Evolutionary conservation across 2,113 vertebrate species (phyloP).

Genomic region (Centropus unirufus): DNA sequence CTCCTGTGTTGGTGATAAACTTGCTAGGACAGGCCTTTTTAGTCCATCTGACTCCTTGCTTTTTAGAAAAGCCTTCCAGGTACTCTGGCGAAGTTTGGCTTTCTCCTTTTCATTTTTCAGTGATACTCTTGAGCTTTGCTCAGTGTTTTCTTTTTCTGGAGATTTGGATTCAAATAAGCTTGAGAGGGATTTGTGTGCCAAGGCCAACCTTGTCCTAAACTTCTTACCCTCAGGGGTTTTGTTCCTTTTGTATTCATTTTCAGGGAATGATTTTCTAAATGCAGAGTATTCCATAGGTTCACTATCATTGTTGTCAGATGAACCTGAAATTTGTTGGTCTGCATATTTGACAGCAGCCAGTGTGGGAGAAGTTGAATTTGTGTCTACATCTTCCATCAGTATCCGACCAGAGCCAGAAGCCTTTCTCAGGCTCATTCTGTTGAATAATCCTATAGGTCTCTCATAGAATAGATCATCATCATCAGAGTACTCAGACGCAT

Average conservation of each 20-base stretch:
- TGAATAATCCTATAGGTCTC: slow-evolving; percentile 61
- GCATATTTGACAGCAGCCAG: background rate
- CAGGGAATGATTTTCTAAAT: slow-evolving; percentile 28
- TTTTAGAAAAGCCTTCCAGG: slow-evolving; percentile 79
- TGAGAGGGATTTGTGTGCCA: slow-evolving; percentile 85
- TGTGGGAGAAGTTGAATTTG: background rate
- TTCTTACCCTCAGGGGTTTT: slow-evolving; percentile 80
- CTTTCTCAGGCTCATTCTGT: slow-evolving; percentile 64
- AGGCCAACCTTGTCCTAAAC: slow-evolving; percentile 79
- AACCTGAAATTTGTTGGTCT: background rate
- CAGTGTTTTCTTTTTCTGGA: slow-evolving; percentile 76
- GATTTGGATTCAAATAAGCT: slow-evolving; percentile 84
- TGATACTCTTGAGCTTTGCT: slow-evolving; percentile 37
- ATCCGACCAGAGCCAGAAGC: slow-evolving; percentile 33
- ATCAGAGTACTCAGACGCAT: slow-evolving; percentile 68
- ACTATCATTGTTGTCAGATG: background rate
- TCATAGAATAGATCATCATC: slow-evolving; percentile 78
- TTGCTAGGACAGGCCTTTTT: slow-evolving; percentile 50
- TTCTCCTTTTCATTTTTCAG: slow-evolving; percentile 71
- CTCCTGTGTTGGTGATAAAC: slow-evolving; percentile 18
- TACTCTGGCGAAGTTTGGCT: slow-evolving; percentile 62
- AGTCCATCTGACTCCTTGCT: slow-evolving; percentile 71
- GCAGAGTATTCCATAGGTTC: slow-evolving; percentile 27
- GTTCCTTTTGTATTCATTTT: slow-evolving; percentile 72
- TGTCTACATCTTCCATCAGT: background rate